Evolutionary conservation across 1,140 invertebrate genomes (phyloP).

Genomic region (Drosophila varians): DNA sequence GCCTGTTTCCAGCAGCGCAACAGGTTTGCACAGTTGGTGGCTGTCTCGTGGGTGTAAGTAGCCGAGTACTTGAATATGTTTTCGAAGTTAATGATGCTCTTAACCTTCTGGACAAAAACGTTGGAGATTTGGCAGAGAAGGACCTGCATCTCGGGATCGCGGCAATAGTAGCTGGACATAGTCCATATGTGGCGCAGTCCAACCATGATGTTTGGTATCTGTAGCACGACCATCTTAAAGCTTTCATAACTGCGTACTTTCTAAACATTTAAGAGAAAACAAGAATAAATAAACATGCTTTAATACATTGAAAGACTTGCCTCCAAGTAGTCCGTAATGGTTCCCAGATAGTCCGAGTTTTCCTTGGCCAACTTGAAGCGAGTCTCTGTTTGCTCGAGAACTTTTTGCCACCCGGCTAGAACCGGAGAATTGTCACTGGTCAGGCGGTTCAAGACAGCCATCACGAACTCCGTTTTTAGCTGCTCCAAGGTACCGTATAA

Average conservation of each 20-base stretch:
- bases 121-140: conserved; percentile 92
- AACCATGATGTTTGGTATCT: conserved; percentile 91
- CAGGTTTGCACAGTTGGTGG: conserved; percentile 87
- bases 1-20: conserved; percentile 90
- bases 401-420: conserved; percentile 84
- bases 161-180: conserved; percentile 89
- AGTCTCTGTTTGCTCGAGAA: conserved; percentile 86
- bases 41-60: conserved; percentile 84
- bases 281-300: not conserved
- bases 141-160: conserved; percentile 90
- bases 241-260: conserved; percentile 89
- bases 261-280: conserved; percentile 80
- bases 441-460: conserved; percentile 85
- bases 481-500: conserved; percentile 92
- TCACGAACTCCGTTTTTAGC: conserved; percentile 88
- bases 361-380: conserved; percentile 91
- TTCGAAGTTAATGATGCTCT: conserved; percentile 88
- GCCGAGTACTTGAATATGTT: conserved; percentile 89
- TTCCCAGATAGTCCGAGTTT: conserved; percentile 92
- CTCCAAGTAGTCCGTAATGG: conserved; percentile 91
- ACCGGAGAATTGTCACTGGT: conserved; percentile 7
- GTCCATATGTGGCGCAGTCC: conserved; percentile 93
- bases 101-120: conserved; percentile 90
- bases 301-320: conserved; percentile 83
- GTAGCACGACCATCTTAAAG: conserved; percentile 89